Base-by-base conservation (phyloP, 1,140 invertebrate species). In the Drosophila bocki region DNA sequence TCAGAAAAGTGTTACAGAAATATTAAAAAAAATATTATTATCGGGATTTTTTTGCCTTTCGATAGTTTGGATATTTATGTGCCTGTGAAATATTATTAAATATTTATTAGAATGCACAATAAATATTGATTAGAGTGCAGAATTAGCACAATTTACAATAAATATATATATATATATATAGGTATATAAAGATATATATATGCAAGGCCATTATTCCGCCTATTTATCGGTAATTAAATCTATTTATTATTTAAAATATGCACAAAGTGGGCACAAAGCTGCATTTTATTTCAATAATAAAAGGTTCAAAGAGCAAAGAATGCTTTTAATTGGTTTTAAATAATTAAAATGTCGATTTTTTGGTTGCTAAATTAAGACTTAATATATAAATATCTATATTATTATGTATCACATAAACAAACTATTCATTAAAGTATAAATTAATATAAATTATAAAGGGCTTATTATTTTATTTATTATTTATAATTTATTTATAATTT, bases 201-300 rank as follows among this genome's bases (percentile, higher is more conserved):
- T 19, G 11, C 17, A 3, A 13, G 8, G 11, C 26, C 9, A 50
- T 17, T 53, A 13, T 37, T 17, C 12, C 33, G 17, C 33, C 51
- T 17, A 54, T 54, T 54, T 54, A 54, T 37, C 51, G 33, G 13
- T 39, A 54, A 54, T 54, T 54, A 54, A 39, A 54, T 54, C 51
- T 37, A 39, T 54, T 5, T 22, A 22, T 37, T 37, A 22, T 54
- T 37, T 37, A 22, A 54, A 54, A 37, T 37, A 37, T 54, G 51
- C 17, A 54, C 51, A 54, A 54, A 39, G 12, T 54, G 13, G 1
- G 17, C 51, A 22, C 51, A 54, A 22, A 22, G 33, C 33, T 19
- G 13, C 0, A 22, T 8, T 26, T 48, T 26, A 26, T 48, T 35
- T 53, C 33, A 53, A 19, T 7, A 15, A 22, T 22, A 8, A 54